These are phyloP conservation scores for Drosophila hamatofila DNA, from an alignment of 2,888 invertebrate species.

Conservation along the genomic window DNA sequence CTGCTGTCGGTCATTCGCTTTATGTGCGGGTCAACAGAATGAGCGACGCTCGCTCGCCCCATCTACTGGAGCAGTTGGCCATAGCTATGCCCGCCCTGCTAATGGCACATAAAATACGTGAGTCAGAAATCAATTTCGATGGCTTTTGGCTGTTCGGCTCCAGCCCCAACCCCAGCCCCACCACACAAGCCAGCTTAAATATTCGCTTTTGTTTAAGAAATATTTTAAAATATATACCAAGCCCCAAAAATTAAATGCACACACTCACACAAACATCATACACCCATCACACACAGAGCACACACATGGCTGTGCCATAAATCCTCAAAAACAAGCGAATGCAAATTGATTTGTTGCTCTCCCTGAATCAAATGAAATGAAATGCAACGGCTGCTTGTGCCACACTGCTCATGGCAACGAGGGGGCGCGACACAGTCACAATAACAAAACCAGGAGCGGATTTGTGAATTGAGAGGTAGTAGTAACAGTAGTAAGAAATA, in stretches of 20 bases:
- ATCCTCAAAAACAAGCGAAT: constrained; percentile 65
- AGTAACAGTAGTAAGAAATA: not conserved
- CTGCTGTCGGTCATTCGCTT: constrained; percentile 53
- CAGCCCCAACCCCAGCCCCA: not conserved
- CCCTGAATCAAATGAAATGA: constrained; percentile 71
- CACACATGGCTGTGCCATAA: constrained; percentile 60
- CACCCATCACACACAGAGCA: constrained; percentile 6
- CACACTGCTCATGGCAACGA: not conserved
- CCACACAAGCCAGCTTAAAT: constrained; percentile 33
- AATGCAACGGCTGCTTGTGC: constrained; percentile 44
- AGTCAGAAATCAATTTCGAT: constrained; percentile 44
- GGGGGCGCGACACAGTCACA: constrained; percentile 3
- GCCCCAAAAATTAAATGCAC: constrained; percentile 41
- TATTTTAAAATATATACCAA: constrained; percentile 37
- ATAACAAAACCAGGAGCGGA: constrained; percentile 36
- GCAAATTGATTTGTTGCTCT: constrained; percentile 78
- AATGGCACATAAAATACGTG: constrained; percentile 42
- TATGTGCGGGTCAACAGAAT: constrained; percentile 50
- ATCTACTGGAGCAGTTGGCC: constrained; percentile 9
- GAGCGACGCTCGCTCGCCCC: not conserved
- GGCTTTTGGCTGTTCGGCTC: constrained; percentile 2
- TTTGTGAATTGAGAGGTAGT: too few relatives aligned
- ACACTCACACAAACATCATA: constrained; percentile 1
- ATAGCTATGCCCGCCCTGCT: constrained; percentile 24
- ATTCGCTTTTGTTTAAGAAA: constrained; percentile 22